phyloP scores from a whole-genome alignment of 2,113 vertebrate species.

The Thunnus thynnus region DNA sequence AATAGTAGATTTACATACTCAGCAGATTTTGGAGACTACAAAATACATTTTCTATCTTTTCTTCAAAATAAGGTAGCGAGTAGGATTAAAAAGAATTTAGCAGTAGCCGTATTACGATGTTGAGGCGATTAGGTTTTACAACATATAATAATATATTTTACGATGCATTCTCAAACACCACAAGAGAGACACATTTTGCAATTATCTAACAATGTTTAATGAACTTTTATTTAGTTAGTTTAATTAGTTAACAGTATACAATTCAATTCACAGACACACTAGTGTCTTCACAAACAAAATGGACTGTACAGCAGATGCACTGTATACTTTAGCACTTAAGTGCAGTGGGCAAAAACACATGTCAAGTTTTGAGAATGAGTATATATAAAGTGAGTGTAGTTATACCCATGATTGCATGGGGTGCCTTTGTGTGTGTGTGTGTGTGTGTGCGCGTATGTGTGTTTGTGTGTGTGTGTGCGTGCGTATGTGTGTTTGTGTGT shows the following conservation, averaged over 20 bases:
- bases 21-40: too few relatives aligned
- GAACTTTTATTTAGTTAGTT: constrained; percentile 84
- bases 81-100: too few relatives aligned
- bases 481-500: constrained; percentile 26
- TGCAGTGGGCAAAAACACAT: constrained; percentile 79
- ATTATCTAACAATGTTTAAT: constrained; percentile 86
- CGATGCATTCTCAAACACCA: constrained; percentile 45
- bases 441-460: constrained; percentile 47
- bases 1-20: not conserved
- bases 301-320: constrained; percentile 85
- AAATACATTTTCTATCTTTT: too few relatives aligned
- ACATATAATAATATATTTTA: constrained; percentile 16
- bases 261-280: constrained; percentile 87
- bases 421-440: constrained; percentile 53
- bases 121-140: not conserved
- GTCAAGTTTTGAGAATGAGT: constrained; percentile 75
- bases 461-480: constrained; percentile 24
- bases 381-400: constrained; percentile 76
- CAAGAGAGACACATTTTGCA: constrained; percentile 57
- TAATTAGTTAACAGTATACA: constrained; percentile 88
- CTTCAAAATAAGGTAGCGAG: too few relatives aligned
- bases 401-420: constrained; percentile 71
- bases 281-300: constrained; percentile 87
- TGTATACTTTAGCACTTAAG: constrained; percentile 76
- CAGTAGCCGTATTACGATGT: not conserved